Conservation (phyloP, 2,113 vertebrate genomes). For the Serilophus lunatus region DNA sequence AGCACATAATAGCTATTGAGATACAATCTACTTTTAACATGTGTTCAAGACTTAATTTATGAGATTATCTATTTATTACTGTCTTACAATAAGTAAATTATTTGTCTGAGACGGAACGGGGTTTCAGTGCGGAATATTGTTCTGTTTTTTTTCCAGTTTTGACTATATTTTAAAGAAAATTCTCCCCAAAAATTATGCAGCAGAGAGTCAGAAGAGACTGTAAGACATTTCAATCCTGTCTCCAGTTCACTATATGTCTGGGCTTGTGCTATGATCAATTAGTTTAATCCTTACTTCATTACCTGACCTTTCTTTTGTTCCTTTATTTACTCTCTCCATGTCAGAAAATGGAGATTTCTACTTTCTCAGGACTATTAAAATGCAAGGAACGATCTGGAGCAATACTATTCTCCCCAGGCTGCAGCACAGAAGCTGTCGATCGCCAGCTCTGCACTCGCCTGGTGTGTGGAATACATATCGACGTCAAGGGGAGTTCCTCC, state of each 20-base stretch:
- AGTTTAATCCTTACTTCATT: not conserved
- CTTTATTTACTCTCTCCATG: not conserved
- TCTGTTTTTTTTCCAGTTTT: not conserved
- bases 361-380: not conserved
- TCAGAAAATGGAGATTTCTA: not conserved
- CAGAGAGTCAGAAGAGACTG: not conserved
- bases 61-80: not conserved
- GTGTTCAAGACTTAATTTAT: not conserved
- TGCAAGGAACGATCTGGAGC: not conserved
- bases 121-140: not conserved
- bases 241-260: not conserved
- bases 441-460: not conserved
- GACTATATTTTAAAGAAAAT: not conserved
- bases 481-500: slow-evolving; percentile 37
- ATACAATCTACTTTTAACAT: not conserved
- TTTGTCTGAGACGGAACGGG: not conserved
- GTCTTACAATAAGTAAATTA: not conserved
- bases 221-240: not conserved
- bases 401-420: not conserved
- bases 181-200: not conserved
- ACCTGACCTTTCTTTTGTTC: not conserved
- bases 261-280: not conserved
- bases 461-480: slow-evolving; percentile 50
- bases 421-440: not conserved
- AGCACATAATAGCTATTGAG: not conserved